Evolutionary conservation across 2,113 vertebrate species (phyloP), one percentile per base, ranked within the genome.

Genomic region (Channa maculata): DNA sequence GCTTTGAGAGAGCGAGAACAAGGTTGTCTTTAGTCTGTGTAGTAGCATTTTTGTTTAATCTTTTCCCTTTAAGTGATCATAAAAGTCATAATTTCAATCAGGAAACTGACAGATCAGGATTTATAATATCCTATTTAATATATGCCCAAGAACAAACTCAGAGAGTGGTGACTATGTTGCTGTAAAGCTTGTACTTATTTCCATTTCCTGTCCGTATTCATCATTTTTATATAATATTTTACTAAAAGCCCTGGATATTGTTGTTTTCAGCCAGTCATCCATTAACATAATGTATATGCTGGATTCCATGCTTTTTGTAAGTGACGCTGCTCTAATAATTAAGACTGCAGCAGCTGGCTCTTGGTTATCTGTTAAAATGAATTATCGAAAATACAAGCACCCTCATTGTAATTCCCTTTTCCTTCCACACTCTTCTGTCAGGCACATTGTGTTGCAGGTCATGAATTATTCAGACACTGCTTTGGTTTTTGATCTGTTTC

Each of bases 401-500:
- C 53, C 75, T 72, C 15, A 6, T 69, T 12, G 65, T 59, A 66
- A 72, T 76, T 55, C 60, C 48, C 37, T 55, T 50, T 74, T 69
- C 49, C 71, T 54, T n/a, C 48, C 24, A 0, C 36, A 41, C 70
- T 65, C 59, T 48, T 58, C 65, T 73, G 70, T 89, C 82, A 79
- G 71, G 64, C 51, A 6, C 72, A 50, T 75, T 78, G 88, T 84
- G 87, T 89, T 82, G 66, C 75, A 39, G 41, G n/a, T 12, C 44
- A 88, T 90, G 77, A 86, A 93, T 92, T 86, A 93, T 94, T 92
- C 76, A 90, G 60, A 59, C 38, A 2, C 41, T 44, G 46, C 44
- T 82, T 86, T 71, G 45, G 46, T 77, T 83, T 65, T 74, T 82
- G 44, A 77, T 88, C 58, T 46, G 14, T 85, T 75, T 74, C 63